phyloP scores from a whole-genome alignment of 2,113 vertebrate genomes.

The Tyrannus savana region DNA sequence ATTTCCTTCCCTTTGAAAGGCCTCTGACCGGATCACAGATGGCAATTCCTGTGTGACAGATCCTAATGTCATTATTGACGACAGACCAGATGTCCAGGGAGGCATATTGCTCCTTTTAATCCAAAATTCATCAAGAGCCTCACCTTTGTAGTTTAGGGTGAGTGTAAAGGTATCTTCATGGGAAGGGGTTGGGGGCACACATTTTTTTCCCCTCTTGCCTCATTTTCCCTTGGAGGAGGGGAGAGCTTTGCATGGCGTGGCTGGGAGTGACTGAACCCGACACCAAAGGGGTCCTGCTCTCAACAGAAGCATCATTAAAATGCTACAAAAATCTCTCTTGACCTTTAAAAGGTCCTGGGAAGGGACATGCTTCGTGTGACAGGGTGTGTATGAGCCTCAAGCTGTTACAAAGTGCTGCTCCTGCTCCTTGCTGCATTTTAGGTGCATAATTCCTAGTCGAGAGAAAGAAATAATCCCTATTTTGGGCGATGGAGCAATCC shows the following conservation, averaged over 20 bases:
- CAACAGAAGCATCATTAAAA: neutral
- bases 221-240: neutral
- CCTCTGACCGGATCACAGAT: neutral
- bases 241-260: neutral
- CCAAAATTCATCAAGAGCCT: slow-evolving; percentile 38
- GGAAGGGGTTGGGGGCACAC: neutral
- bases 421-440: neutral
- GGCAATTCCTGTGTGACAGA: slow-evolving; percentile 45
- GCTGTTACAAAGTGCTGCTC: rapidly evolving
- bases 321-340: neutral
- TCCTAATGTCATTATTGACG: slow-evolving; percentile 23
- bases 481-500: neutral
- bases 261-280: neutral
- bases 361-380: neutral
- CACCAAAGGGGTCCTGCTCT: neutral
- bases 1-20: slow-evolving; percentile 20
- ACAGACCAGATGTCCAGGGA: slow-evolving; percentile 29
- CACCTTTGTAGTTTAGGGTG: slow-evolving; percentile 1
- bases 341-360: neutral
- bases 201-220: neutral
- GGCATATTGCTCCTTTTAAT: neutral
- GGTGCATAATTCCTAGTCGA: neutral
- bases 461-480: neutral
- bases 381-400: neutral
- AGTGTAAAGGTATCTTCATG: slow-evolving; percentile 5